Evolutionary conservation across 1,140 invertebrate genomes (phyloP).

Genomic region (Teleogryllus occipitalis): DNA sequence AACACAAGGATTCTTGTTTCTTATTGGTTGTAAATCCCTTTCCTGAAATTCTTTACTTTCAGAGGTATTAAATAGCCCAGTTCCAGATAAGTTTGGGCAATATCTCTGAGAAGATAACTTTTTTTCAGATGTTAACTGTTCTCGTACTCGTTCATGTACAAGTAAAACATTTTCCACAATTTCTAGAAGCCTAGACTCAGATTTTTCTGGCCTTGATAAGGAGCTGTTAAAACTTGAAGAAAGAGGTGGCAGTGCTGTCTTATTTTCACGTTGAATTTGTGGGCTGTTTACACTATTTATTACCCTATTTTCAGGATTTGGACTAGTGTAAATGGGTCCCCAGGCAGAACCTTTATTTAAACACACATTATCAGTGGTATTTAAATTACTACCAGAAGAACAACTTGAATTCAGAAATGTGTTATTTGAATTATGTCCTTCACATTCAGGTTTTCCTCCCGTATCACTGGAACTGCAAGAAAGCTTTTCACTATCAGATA

Average conservation of each 20-base stretch:
- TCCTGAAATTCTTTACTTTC: background rate
- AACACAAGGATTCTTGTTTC: background rate
- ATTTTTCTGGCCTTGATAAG: background rate
- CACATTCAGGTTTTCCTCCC: background rate
- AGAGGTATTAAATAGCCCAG: background rate
- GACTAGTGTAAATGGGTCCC: constrained; percentile 12
- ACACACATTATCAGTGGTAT: background rate
- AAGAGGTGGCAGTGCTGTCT: background rate
- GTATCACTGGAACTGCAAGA: background rate
- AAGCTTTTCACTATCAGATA: no score
- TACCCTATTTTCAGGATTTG: constrained; percentile 11
- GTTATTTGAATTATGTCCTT: background rate
- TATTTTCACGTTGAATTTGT: background rate
- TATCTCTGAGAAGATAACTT: background rate
- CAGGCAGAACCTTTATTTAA: background rate
- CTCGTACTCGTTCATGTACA: background rate
- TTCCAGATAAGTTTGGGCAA: background rate
- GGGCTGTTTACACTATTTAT: background rate
- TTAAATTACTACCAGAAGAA: background rate
- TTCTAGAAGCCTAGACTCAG: background rate
- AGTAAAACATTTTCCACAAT: constrained; percentile 3
- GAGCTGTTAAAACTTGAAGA: background rate
- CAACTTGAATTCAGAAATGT: background rate
- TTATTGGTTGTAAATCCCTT: background rate
- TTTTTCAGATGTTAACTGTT: background rate